phyloP scores from a whole-genome alignment of 2,888 invertebrate genomes.

The Sympetrum striolatum region DNA sequence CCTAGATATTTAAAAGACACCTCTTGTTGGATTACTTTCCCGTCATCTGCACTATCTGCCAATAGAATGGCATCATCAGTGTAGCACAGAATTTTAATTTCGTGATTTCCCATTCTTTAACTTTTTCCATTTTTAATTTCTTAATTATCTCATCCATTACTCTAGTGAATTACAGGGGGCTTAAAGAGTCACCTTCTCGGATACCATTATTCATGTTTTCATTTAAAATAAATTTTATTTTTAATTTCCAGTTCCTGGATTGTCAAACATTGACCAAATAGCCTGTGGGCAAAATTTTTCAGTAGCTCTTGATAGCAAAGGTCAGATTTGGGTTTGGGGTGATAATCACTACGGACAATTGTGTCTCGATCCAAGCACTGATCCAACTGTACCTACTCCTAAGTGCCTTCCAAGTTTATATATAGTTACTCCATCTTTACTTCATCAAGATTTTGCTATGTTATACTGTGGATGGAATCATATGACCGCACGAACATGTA shows the following conservation, averaged over 20 bases:
- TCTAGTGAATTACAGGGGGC: too few species aligned
- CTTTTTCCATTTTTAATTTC: too few species aligned
- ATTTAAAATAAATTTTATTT: too few species aligned
- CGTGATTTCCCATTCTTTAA: too few species aligned
- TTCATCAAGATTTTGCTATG: slow-evolving; percentile 42
- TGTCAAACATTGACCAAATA: slow-evolving; percentile 65
- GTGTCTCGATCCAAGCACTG: slow-evolving; percentile 63
- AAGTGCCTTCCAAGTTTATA: background rate
- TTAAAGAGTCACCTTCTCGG: too few species aligned
- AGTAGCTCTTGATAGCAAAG: slow-evolving; percentile 65
- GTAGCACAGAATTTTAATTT: too few species aligned
- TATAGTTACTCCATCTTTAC: slow-evolving; percentile 55
- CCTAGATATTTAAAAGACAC: too few species aligned
- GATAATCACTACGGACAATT: slow-evolving; percentile 85
- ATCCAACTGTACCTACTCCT: background rate
- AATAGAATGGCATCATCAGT: too few species aligned
- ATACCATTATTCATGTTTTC: too few species aligned
- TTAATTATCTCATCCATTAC: too few species aligned
- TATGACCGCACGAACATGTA: slow-evolving; percentile 63
- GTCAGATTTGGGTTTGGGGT: slow-evolving; percentile 77
- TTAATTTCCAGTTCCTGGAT: background rate
- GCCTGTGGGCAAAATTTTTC: slow-evolving; percentile 85
- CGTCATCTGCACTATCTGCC: too few species aligned
- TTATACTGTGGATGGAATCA: slow-evolving; percentile 76
- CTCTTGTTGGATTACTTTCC: too few species aligned